Base-by-base conservation (phyloP, 2,113 vertebrate genomes). In the Caranx melampygus region DNA sequence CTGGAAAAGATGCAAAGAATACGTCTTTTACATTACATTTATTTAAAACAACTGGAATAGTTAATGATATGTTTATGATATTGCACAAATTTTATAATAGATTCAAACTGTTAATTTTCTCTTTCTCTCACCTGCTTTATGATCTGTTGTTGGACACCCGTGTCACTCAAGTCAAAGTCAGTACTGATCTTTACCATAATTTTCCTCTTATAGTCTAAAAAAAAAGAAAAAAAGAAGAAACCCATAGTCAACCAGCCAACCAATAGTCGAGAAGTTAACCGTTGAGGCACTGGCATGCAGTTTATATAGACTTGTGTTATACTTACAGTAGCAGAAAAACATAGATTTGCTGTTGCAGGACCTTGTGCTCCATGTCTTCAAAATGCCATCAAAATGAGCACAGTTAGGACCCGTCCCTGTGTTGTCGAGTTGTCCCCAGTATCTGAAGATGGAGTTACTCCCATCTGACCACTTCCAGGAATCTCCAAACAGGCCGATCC, bases 291-390 rank as follows among this genome's bases (percentile, higher is more conserved):
- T 11, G 8, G 2, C 3, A 49, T 18, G 47, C 4, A 13, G 47
- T 7, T 49, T 6, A 18, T 16, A 18, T 49, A 18, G 18, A 49
- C 16, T 5, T 49, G 14, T 49, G 12, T 49, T 18, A 49, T 49
- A 77, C 80, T 77, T 35, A 82, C 80, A 60, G 35, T 65, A 37
- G 72, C 79, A 82, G 14, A 82, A 54, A 66, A 82, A 58, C 37
- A 21, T 35, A 14, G 80, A 58, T 60, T 77, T 60, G 1, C 52
- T 35, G 61, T 82, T 4, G 5, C 80, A 82, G 21, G 73, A 52
- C 18, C 16, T 65, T 2, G 3, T 0, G 9, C 34, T 60, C 80
- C 80, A 82, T 45, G 63, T 49, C 11, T 35, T 26, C 26, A 26
- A 26, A 26, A 26, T 15, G 11, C 57, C 6, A 2, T 20, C 4